Evolutionary conservation across 2,888 invertebrate species (phyloP).

Genomic region (Rhabditoides inermis): DNA sequence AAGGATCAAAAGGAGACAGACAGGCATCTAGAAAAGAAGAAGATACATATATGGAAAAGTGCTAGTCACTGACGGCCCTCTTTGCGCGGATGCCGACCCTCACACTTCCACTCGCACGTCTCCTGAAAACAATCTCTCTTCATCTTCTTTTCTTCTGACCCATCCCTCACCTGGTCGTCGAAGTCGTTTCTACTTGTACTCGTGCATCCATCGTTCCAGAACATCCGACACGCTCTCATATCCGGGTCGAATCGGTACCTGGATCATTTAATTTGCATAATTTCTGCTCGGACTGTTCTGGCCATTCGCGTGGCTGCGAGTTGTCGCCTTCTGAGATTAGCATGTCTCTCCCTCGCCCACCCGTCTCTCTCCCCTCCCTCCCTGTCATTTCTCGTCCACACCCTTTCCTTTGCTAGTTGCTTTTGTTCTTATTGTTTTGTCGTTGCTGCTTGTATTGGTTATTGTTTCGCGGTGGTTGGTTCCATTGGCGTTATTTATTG

Average conservation of each 20-base stretch:
- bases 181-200: slow-evolving; percentile 32
- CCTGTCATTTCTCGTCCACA: no score
- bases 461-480: neutral
- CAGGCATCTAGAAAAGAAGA: slow-evolving; percentile 32
- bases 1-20: slow-evolving; percentile 39
- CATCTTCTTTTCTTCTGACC: no score
- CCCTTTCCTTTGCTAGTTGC: neutral
- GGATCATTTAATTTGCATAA: neutral
- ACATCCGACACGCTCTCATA: slow-evolving; percentile 37
- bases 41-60: no score
- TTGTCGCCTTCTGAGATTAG: no score
- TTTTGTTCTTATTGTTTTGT: no score
- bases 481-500: neutral
- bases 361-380: no score
- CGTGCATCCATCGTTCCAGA: slow-evolving; percentile 46
- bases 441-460: no score
- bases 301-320: no score
- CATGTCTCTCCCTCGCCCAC: no score
- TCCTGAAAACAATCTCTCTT: no score
- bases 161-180: slow-evolving; percentile 36
- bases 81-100: slow-evolving; percentile 30
- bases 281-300: no score
- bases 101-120: slow-evolving; percentile 45
- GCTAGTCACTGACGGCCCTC: slow-evolving; percentile 20
- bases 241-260: slow-evolving; percentile 38